Percentiles rank a stretch among this genome's conserved stretches.
Conservation (phyloP, 2,113 vertebrate genomes). For the Galbula dea region DNA sequence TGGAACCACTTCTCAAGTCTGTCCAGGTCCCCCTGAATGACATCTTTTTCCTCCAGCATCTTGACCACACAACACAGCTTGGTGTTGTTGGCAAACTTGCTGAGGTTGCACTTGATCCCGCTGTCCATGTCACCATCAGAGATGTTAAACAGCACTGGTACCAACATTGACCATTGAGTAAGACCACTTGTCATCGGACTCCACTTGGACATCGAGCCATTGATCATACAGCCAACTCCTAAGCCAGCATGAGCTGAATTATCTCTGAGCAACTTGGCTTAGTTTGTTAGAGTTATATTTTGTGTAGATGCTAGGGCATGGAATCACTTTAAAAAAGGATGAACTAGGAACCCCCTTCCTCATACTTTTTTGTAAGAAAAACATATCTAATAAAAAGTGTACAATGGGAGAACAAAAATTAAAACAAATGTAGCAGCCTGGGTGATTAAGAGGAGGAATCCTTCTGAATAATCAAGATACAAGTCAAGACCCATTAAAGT, state of each 20-base stretch:
- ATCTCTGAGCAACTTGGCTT: slow-evolving; percentile 24
- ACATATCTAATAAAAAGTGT: background rate
- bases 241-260: background rate
- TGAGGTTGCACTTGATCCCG: background rate
- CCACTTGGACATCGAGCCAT: too few relatives aligned
- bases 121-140: background rate
- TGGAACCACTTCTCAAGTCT: background rate
- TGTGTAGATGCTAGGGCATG: background rate
- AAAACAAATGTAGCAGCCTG: background rate
- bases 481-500: background rate
- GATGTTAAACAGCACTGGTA: background rate
- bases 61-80: background rate
- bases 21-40: background rate
- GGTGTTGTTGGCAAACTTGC: background rate
- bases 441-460: background rate
- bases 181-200: background rate
- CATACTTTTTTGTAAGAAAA: background rate
- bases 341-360: background rate
- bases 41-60: background rate
- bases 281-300: slow-evolving; percentile 1
- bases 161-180: background rate
- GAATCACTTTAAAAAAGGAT: slow-evolving; percentile 9
- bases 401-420: background rate
- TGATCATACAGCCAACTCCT: background rate
- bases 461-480: background rate